Evolutionary conservation across 2,113 vertebrate species (phyloP).

Genomic region (Manacus vitellinus): DNA sequence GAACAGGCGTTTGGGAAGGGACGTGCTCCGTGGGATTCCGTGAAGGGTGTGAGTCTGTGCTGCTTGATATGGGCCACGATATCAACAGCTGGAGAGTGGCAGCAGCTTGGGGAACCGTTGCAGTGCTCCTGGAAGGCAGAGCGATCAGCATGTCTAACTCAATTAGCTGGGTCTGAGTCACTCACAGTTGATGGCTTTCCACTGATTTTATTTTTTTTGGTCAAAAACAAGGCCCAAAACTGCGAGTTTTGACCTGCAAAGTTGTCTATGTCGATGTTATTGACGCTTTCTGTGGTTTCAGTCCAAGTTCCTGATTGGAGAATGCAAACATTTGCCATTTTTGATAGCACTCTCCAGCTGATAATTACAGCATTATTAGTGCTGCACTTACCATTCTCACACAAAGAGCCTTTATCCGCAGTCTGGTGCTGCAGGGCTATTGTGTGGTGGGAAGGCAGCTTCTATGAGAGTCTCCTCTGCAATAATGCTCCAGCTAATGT

Average conservation of each 20-base stretch:
- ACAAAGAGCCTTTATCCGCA: background rate
- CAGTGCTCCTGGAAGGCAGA: background rate
- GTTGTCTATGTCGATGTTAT: background rate
- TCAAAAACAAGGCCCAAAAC: background rate
- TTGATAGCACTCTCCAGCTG: background rate
- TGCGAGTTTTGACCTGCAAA: background rate
- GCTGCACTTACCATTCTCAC: background rate
- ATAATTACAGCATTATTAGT: background rate
- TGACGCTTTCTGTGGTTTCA: background rate
- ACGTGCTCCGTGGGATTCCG: accelerated
- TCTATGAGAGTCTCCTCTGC: background rate
- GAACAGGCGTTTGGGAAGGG: accelerated
- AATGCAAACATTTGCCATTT: background rate
- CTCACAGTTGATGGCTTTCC: background rate
- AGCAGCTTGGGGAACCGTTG: background rate
- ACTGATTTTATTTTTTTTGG: background rate
- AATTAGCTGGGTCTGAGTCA: background rate
- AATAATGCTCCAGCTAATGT: background rate
- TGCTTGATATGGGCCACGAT: accelerated
- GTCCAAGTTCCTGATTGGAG: background rate
- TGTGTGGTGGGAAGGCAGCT: background rate
- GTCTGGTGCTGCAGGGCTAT: background rate
- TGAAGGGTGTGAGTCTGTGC: background rate
- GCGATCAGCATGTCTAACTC: background rate
- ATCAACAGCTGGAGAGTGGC: background rate